Conservation (phyloP, 2,113 vertebrate genomes). For the Tachycineta bicolor region DNA sequence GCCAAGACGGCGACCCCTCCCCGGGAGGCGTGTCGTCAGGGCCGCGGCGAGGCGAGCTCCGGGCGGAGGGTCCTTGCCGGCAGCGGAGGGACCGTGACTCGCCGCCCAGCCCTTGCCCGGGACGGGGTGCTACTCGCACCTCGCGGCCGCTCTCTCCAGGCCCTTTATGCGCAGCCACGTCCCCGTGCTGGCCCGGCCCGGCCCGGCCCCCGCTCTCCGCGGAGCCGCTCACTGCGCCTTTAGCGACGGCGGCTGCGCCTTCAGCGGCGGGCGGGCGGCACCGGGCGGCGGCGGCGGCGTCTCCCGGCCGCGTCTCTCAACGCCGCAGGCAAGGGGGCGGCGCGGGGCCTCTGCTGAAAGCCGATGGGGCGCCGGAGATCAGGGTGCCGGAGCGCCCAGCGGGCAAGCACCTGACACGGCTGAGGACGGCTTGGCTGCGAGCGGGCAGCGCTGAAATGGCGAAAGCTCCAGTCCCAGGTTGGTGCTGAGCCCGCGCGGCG, state of each 20-base stretch:
- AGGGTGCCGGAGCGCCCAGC: not conserved
- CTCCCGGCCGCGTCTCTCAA: not conserved
- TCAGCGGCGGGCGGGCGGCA: not conserved
- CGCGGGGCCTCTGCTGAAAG: conserved; percentile 1
- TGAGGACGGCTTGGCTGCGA: not conserved
- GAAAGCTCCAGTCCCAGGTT: conserved; percentile 65
- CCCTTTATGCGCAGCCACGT: not conserved
- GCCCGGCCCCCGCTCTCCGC: not conserved
- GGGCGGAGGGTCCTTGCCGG: no score
- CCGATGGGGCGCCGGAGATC: conserved; percentile 12
- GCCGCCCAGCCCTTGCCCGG: not conserved
- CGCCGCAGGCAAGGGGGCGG: not conserved
- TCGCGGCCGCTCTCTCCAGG: not conserved
- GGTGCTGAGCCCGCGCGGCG: not conserved
- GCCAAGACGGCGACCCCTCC: not conserved
- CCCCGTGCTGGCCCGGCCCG: not conserved
- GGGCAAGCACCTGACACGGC: not conserved
- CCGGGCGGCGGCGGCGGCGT: not conserved
- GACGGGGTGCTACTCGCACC: not conserved
- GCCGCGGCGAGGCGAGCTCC: not conserved
- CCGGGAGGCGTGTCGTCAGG: not conserved
- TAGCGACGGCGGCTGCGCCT: conserved; percentile 19
- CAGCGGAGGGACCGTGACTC: no score
- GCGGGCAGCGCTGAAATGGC: conserved; percentile 48
- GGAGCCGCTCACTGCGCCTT: not conserved